phyloP scores from a whole-genome alignment of 1,140 invertebrate species.

The Drosophila ironensis region DNA sequence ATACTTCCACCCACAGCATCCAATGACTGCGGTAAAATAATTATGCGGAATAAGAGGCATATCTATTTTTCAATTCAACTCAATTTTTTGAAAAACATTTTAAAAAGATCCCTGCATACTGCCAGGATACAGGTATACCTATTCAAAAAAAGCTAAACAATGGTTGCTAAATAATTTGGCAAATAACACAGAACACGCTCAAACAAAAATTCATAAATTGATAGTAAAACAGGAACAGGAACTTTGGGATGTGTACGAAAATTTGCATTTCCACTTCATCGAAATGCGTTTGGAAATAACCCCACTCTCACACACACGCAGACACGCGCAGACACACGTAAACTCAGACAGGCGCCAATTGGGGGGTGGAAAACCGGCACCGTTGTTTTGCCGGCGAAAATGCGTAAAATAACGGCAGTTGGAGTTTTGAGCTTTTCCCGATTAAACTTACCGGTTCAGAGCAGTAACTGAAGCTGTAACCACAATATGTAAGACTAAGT shows the following conservation, averaged over 20 bases:
- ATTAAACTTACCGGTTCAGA: constrained; percentile 53
- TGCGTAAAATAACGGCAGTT: constrained; percentile 45
- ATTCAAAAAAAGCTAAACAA: too few species aligned
- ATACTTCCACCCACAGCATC: too few species aligned
- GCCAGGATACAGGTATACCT: too few species aligned
- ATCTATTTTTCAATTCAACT: too few species aligned
- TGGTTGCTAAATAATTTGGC: neutral
- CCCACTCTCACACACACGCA: constrained; percentile 24
- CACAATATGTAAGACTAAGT: neutral
- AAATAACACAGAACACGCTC: too few species aligned
- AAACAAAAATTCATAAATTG: constrained; percentile 4
- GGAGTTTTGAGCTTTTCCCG: constrained; percentile 24
- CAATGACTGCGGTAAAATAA: too few species aligned
- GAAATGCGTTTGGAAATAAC: constrained; percentile 44
- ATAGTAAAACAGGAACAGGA: constrained; percentile 8
- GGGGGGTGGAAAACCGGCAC: constrained; percentile 29
- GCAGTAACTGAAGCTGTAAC: neutral
- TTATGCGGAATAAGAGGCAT: too few species aligned
- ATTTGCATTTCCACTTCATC: constrained; percentile 48
- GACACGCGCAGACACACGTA: constrained; percentile 4
- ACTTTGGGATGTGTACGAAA: constrained; percentile 1
- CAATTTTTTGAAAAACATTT: too few species aligned
- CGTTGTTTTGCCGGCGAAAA: constrained; percentile 73
- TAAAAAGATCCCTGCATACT: too few species aligned
- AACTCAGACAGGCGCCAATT: constrained; percentile 54